phyloP scores from a whole-genome alignment of 1,140 invertebrate genomes.

The Micrasema longulum region DNA sequence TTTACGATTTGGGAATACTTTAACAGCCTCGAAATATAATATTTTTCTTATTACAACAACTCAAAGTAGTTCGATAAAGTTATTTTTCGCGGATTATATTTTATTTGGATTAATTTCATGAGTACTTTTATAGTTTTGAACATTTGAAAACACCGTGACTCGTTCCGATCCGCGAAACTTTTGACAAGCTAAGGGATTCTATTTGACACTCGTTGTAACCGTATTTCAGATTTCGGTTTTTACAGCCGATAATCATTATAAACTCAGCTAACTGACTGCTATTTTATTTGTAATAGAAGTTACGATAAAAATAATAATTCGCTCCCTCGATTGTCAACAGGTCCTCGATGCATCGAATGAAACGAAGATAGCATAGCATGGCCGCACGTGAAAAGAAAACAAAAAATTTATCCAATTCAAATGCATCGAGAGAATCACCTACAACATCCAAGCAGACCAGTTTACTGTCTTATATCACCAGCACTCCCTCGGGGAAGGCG shows the following conservation, averaged over 20 bases:
- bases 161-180: constrained; percentile 15
- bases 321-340: constrained; percentile 33
- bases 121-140: constrained; percentile 26
- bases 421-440: constrained; percentile 40
- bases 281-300: too few species aligned
- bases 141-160: constrained; percentile 20
- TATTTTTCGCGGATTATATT: background rate
- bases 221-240: background rate
- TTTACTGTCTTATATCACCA: constrained; percentile 15
- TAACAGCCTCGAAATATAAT: constrained; percentile 16
- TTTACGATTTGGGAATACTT: constrained; percentile 59
- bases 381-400: constrained; percentile 50
- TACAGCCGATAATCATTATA: background rate
- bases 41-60: constrained; percentile 12
- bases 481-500: background rate
- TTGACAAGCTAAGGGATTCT: background rate
- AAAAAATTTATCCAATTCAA: constrained; percentile 31
- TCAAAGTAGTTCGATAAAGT: background rate
- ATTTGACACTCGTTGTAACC: constrained; percentile 9
- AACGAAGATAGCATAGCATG: constrained; percentile 45
- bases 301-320: too few species aligned
- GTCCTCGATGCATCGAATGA: constrained; percentile 34
- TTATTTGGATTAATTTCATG: constrained; percentile 5
- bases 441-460: constrained; percentile 29
- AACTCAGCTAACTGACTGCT: too few species aligned